Evolutionary conservation across 2,797 vertebrate genomes (phyloP).

Genomic region (Artibeus jamaicensis): DNA sequence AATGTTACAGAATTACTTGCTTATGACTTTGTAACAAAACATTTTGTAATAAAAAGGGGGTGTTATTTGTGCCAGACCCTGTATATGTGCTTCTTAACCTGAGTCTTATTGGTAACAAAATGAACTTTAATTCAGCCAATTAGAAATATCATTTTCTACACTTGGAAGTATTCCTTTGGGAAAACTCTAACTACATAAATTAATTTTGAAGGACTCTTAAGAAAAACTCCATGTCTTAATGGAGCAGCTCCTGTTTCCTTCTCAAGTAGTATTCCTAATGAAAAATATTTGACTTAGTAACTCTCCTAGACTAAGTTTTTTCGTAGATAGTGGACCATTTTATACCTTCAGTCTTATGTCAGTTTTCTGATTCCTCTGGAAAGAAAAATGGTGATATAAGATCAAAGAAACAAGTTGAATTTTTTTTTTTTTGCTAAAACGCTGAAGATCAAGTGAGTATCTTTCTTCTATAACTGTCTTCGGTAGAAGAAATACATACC

Average conservation of each 20-base stretch:
- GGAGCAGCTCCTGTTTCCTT: neutral
- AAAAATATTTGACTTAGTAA: neutral
- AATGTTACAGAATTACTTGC: too few species aligned
- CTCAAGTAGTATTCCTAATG: neutral
- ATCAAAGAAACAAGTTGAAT: neutral
- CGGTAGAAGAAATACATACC: slow-evolving; percentile 38
- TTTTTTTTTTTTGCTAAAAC: neutral
- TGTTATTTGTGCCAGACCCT: too few species aligned
- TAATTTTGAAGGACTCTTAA: neutral
- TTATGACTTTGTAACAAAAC: too few species aligned
- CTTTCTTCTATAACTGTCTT: slow-evolving; percentile 33
- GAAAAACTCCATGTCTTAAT: neutral
- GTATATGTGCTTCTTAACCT: neutral
- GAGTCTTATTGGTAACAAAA: neutral
- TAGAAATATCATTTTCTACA: neutral
- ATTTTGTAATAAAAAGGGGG: too few species aligned
- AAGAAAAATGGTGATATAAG: neutral
- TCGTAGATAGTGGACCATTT: neutral
- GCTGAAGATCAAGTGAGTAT: neutral
- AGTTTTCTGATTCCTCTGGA: neutral
- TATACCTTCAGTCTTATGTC: neutral
- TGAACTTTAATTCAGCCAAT: neutral
- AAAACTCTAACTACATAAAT: neutral
- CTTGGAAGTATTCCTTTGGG: neutral
- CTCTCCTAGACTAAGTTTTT: neutral